A percentile compares a stretch with the other conserved stretches of the same genome.
Evolutionary conservation across 2,888 invertebrate genomes (phyloP).

Genomic region (Galeruca laticollis): DNA sequence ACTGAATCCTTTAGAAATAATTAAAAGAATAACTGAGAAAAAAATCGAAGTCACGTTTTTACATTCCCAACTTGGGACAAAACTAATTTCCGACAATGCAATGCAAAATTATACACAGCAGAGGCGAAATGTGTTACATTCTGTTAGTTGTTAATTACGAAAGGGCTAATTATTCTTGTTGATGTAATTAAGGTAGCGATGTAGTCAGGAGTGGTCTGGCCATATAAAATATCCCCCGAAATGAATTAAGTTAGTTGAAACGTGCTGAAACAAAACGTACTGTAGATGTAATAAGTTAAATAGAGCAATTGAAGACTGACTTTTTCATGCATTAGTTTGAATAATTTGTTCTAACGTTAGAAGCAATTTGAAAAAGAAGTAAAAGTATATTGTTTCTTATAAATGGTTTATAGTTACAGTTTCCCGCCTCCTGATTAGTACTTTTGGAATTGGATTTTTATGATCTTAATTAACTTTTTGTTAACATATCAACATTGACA

Average conservation of each 20-base stretch:
- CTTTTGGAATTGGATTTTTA: too few relatives aligned
- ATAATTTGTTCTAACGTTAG: too few relatives aligned
- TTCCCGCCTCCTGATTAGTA: too few relatives aligned
- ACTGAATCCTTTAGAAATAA: not conserved
- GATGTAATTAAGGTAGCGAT: slow-evolving; percentile 44
- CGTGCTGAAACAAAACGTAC: not conserved
- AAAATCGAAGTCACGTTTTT: slow-evolving; percentile 22
- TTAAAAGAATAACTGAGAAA: not conserved
- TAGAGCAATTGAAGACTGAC: not conserved
- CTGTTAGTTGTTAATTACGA: slow-evolving; percentile 37
- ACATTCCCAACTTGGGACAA: slow-evolving; percentile 14
- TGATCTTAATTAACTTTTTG: too few relatives aligned
- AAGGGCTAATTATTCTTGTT: slow-evolving; percentile 47
- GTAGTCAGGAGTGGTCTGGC: slow-evolving; percentile 14
- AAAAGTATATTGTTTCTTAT: too few relatives aligned
- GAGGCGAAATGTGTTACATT: slow-evolving; percentile 36
- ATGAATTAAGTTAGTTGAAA: not conserved
- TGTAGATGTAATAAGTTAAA: not conserved
- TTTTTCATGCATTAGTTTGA: not conserved
- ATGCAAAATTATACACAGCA: slow-evolving; percentile 28
- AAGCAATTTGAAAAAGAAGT: too few relatives aligned
- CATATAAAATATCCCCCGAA: not conserved
- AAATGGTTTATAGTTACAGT: too few relatives aligned
- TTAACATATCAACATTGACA: too few relatives aligned
- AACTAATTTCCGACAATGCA: slow-evolving; percentile 34